phyloP scores from a whole-genome alignment of 92 coral and sea anemone species.

The Paragorgia papillata region DNA sequence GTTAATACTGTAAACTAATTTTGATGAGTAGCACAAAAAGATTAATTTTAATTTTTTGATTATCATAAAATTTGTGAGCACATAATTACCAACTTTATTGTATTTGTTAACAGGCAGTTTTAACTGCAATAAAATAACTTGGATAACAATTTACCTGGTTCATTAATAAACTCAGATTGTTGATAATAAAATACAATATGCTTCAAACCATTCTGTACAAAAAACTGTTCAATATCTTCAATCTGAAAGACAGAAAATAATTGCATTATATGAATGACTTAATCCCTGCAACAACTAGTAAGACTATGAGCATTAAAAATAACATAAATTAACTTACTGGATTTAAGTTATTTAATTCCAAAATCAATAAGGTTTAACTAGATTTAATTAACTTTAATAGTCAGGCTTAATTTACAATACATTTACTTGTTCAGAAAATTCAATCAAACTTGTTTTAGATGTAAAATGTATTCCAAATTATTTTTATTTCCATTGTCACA shows the following conservation, averaged over 20 bases:
- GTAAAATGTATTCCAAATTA: too few relatives aligned
- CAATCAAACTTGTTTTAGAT: too few relatives aligned
- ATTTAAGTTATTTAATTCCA: conserved; percentile 9
- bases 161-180: conserved; percentile 79
- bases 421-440: too few relatives aligned
- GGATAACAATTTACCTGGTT: conserved; percentile 65
- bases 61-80: too few relatives aligned
- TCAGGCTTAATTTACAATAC: too few relatives aligned
- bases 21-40: too few relatives aligned
- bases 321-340: neutral
- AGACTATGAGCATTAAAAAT: too few relatives aligned
- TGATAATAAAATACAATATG: conserved; percentile 90
- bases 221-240: conserved; percentile 89
- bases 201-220: conserved; percentile 80
- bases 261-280: conserved; percentile 9
- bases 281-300: neutral
- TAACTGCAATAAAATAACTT: neutral
- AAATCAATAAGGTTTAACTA: conserved; percentile 14
- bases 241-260: conserved; percentile 57
- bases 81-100: too few relatives aligned
- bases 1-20: too few relatives aligned
- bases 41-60: too few relatives aligned
- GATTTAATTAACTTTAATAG: neutral
- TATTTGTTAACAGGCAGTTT: too few relatives aligned
- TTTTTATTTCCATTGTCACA: too few relatives aligned